A percentile compares a stretch with the other conserved stretches of the same genome.
Conservation (phyloP, 1,140 invertebrate genomes). For the Drosophila pseudoobscura region DNA sequence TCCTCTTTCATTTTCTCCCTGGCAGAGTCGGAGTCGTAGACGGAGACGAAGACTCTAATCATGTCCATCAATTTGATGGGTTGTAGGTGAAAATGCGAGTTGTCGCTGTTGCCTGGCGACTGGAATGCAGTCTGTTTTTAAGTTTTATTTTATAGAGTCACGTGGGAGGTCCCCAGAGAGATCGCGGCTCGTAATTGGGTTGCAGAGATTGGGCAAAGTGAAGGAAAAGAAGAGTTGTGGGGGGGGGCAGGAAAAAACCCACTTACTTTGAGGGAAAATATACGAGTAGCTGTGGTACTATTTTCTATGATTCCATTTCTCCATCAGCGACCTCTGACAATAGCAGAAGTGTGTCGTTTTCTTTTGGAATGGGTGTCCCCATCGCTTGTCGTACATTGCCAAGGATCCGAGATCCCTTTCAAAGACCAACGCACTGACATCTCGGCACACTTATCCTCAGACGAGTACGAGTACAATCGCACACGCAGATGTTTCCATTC, state of each 20-base stretch:
- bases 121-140: conserved; percentile 29
- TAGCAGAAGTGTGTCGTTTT: neutral
- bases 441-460: conserved; percentile 36
- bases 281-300: too few relatives aligned
- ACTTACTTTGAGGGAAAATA: too few relatives aligned
- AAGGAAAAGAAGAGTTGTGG: conserved; percentile 11
- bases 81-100: conserved; percentile 57
- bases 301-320: too few relatives aligned
- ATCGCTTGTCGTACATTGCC: conserved; percentile 14
- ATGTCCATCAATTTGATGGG: conserved; percentile 79
- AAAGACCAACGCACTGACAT: conserved; percentile 39
- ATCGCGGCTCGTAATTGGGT: conserved; percentile 37
- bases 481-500: conserved; percentile 67
- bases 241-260: neutral
- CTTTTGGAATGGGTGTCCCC: neutral
- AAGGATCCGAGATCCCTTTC: conserved; percentile 4
- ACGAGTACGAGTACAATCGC: conserved; percentile 20
- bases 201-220: conserved; percentile 26
- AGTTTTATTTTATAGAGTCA: conserved; percentile 42
- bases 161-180: conserved; percentile 42
- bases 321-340: neutral
- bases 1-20: conserved; percentile 60
- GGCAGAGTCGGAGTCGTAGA: too few relatives aligned
- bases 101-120: neutral
- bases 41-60: conserved; percentile 52